Conservation (phyloP, 1,140 invertebrate genomes). For the Carposina sasakii region DNA sequence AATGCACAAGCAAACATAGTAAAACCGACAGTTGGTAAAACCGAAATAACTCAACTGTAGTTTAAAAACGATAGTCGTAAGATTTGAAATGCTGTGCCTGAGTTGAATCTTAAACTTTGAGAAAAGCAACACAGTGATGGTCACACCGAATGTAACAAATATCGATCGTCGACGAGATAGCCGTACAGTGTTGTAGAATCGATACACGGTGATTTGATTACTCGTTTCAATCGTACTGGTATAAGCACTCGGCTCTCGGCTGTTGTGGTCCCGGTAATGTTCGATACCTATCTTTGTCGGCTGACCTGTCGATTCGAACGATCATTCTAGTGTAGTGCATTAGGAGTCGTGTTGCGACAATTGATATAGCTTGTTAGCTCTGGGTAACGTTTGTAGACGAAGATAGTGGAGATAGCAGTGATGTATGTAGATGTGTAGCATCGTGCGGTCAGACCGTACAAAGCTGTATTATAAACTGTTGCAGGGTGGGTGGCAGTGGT, state of each 20-base stretch:
- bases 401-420: too few relatives aligned
- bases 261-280: slow-evolving; percentile 45
- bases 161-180: slow-evolving; percentile 62
- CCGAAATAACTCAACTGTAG: too few relatives aligned
- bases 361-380: slow-evolving; percentile 41
- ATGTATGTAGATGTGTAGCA: too few relatives aligned
- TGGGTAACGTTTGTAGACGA: too few relatives aligned
- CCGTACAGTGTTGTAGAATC: slow-evolving; percentile 59
- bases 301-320: slow-evolving; percentile 42
- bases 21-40: slow-evolving; percentile 3
- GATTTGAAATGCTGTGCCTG: too few relatives aligned
- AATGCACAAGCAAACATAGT: slow-evolving; percentile 19
- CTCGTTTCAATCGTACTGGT: slow-evolving; percentile 59
- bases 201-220: slow-evolving; percentile 65
- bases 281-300: slow-evolving; percentile 53
- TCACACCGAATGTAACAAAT: slow-evolving; percentile 61
- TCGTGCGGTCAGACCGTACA: too few relatives aligned
- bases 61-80: too few relatives aligned
- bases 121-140: slow-evolving; percentile 19
- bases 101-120: too few relatives aligned
- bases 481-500: too few relatives aligned
- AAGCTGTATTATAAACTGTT: too few relatives aligned
- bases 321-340: slow-evolving; percentile 47
- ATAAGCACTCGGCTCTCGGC: slow-evolving; percentile 37
- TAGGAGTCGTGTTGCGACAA: slow-evolving; percentile 52